Percentiles rank a stretch among this genome's conserved stretches.
phyloP scores from a whole-genome alignment of 2,888 invertebrate genomes.

The Diploptera punctata region DNA sequence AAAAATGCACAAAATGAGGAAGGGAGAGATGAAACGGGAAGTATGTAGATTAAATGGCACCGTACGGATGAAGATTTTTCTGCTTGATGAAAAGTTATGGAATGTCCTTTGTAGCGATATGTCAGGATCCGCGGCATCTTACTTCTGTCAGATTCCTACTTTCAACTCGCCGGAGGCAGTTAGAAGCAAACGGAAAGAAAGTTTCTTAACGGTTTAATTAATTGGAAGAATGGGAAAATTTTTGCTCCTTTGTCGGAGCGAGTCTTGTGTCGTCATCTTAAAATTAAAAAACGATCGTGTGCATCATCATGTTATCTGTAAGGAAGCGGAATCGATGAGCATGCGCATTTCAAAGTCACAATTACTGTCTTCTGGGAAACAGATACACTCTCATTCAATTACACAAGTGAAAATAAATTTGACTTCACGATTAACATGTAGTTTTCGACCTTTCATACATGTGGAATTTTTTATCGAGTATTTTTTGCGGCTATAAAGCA shows the following conservation, averaged over 20 bases:
- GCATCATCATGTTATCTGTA: not conserved
- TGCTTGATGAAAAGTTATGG: not conserved
- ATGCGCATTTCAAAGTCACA: too few species aligned
- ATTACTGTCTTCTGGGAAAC: not conserved
- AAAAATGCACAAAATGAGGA: too few species aligned
- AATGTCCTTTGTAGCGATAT: constrained; percentile 1
- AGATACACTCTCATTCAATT: not conserved
- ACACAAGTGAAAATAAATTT: too few species aligned
- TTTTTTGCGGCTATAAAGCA: too few species aligned
- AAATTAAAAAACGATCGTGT: not conserved
- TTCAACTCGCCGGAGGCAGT: constrained; percentile 15
- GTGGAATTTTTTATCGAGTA: too few species aligned
- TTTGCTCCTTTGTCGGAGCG: constrained; percentile 16
- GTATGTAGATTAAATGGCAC: too few species aligned
- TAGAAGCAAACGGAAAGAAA: constrained; percentile 30
- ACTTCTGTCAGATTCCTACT: constrained; percentile 6
- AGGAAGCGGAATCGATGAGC: not conserved
- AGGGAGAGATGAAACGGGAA: too few species aligned
- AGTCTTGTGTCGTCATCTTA: constrained; percentile 11
- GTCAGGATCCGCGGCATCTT: not conserved
- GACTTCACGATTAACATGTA: too few species aligned
- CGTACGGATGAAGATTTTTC: too few species aligned
- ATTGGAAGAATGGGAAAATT: constrained; percentile 28
- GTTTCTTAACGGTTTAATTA: constrained; percentile 37
- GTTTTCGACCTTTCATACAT: too few species aligned